Base-by-base conservation (phyloP, 2,888 invertebrate genomes). In the Flexamia atlantica region DNA sequence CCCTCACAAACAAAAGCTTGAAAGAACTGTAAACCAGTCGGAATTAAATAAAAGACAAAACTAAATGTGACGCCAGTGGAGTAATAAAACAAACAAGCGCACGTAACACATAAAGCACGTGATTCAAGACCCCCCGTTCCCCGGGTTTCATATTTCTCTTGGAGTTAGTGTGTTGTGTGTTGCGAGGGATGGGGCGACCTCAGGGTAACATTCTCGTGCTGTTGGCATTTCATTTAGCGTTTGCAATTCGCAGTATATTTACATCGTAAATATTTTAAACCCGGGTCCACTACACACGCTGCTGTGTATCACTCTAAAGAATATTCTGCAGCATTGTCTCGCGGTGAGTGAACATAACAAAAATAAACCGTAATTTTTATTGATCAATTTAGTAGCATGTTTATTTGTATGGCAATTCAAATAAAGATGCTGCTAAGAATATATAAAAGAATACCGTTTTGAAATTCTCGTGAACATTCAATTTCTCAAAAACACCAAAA, bases 141-240 rank as follows among this genome's bases (percentile, higher is more conserved):
- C 53, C 23, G 20, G 53, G 53, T 53, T 53, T 53, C 53, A 53
- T 53, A 53, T 53, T 53, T 53, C 53, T 53, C 53, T 53, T n/a
- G 23, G 53, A 53, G 53, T 53, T 53, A 53, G 20, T 12, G 23
- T 53, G 53, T 53, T 23, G 53, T 23, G 53, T 20, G 20, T 53
- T 20, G 20, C 20, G 5, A 9, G 53, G 53, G 53, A 20, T 7
- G 53, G 46, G 53, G 3, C 5, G 53, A 53, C 53, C 53, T 53
- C 23, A 53, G 53, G 53, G 53, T 53, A 23, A 5, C 53, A 53
- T 53, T 53, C 46, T 23, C 53, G 53, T 53, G 53, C 23, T 23
- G 20, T 23, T 53, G 20, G 4, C 53, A 53, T 53, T 53, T 53
- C 53, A 53, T 53, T 53, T 53, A 14, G 53, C 20, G 53, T n/a